Percentiles rank a stretch among this genome's conserved stretches.
phyloP scores from a whole-genome alignment of 2,113 vertebrate genomes.

The Origma solitaria region DNA sequence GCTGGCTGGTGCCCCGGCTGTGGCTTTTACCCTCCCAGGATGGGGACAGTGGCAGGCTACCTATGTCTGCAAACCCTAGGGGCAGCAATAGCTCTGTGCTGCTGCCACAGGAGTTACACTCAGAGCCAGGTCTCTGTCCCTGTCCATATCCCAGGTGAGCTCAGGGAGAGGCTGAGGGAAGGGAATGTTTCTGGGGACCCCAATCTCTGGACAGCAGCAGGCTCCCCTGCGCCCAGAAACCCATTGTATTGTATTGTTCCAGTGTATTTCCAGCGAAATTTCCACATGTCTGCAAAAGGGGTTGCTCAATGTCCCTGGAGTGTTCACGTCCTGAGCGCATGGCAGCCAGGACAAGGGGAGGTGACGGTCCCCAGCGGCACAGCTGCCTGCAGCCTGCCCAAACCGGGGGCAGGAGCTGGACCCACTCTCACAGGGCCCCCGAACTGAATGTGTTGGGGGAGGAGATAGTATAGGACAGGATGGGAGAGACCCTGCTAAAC shows the following conservation, averaged over 20 bases:
- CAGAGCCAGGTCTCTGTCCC: too few relatives aligned
- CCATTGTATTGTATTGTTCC: background rate
- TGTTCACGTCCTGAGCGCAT: accelerated
- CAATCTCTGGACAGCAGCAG: too few relatives aligned
- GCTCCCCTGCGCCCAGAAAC: too few relatives aligned
- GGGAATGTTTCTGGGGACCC: too few relatives aligned
- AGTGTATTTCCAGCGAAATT: background rate
- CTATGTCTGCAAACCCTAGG: too few relatives aligned
- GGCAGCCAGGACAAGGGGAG: background rate
- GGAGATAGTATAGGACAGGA: too few relatives aligned
- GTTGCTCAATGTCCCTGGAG: background rate
- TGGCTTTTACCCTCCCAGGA: background rate
- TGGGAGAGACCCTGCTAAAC: background rate
- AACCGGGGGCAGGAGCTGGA: background rate
- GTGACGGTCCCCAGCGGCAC: background rate
- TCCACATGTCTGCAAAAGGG: background rate
- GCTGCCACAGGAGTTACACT: too few relatives aligned
- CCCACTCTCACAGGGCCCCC: too few relatives aligned
- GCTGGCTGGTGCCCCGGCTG: background rate
- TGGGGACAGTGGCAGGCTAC: too few relatives aligned
- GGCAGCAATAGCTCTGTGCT: too few relatives aligned
- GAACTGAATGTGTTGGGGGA: background rate
- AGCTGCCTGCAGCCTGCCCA: background rate
- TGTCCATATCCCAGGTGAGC: too few relatives aligned
- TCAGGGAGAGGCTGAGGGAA: too few relatives aligned